Evolutionary conservation across 2,888 invertebrate genomes (phyloP).

Genomic region (Diploptera punctata): DNA sequence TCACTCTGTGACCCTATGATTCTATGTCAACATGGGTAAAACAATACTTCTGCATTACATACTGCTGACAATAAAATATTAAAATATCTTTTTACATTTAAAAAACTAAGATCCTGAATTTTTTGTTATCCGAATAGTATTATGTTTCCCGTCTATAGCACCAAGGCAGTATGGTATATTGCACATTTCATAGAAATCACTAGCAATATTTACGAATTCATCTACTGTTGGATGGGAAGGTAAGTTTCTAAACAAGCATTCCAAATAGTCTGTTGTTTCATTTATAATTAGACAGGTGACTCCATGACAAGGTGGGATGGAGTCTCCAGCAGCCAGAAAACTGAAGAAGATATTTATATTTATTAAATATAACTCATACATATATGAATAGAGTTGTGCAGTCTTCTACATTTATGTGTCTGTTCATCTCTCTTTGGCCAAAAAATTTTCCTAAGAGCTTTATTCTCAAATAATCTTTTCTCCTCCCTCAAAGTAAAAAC

Average conservation of each 20-base stretch:
- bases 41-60: not conserved
- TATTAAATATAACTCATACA: not conserved
- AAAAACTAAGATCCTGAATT: not conserved
- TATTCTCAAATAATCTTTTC: no score
- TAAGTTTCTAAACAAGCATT: not conserved
- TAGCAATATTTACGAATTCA: not conserved
- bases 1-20: not conserved
- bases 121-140: not conserved
- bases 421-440: no score
- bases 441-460: no score
- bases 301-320: not conserved
- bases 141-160: not conserved
- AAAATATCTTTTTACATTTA: not conserved
- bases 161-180: not conserved
- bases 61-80: not conserved
- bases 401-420: no score
- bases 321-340: not conserved
- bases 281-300: not conserved
- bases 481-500: no score
- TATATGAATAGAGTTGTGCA: no score
- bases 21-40: not conserved
- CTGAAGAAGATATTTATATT: not conserved
- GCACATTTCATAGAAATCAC: not conserved
- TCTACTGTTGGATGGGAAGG: not conserved
- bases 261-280: not conserved